These are phyloP conservation scores for Drosophila formosana DNA, from an alignment of 2,888 invertebrate genomes.

Conservation along the genomic window DNA sequence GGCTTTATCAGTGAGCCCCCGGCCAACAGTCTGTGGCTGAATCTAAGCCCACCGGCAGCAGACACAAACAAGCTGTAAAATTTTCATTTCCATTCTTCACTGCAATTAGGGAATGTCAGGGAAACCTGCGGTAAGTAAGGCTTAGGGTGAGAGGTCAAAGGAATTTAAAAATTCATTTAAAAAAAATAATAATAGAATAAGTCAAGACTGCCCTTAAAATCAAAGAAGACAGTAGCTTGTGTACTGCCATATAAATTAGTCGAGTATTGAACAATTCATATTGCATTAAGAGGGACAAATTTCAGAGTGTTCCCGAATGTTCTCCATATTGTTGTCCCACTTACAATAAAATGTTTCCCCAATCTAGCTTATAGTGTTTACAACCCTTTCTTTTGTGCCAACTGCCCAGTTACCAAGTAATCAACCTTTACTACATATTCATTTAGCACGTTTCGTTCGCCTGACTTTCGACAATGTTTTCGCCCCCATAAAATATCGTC, in stretches of 20 bases:
- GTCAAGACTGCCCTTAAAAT: too few relatives aligned
- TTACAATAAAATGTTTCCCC: background rate
- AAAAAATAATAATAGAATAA: too few relatives aligned
- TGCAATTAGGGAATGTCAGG: slow-evolving; percentile 5
- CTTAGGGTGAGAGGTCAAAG: slow-evolving; percentile 2
- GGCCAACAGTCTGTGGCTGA: slow-evolving; percentile 29
- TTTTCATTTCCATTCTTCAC: slow-evolving; percentile 1
- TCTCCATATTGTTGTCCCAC: background rate
- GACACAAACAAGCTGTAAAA: slow-evolving; percentile 54
- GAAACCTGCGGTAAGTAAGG: background rate
- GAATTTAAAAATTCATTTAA: background rate
- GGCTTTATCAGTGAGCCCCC: slow-evolving; percentile 54
- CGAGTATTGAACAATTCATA: too few relatives aligned
- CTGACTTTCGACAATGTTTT: slow-evolving; percentile 18
- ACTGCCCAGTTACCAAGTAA: slow-evolving; percentile 5
- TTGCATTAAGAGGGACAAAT: too few relatives aligned
- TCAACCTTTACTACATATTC: slow-evolving; percentile 21
- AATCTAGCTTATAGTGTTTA: background rate
- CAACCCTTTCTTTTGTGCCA: background rate
- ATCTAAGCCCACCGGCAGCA: slow-evolving; percentile 54
- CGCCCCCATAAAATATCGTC: slow-evolving; percentile 23
- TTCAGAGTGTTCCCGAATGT: background rate
- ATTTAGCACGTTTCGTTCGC: slow-evolving; percentile 47
- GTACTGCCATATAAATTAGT: too few relatives aligned
- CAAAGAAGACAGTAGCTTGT: too few relatives aligned